Percentiles rank a stretch among this genome's conserved stretches.
phyloP scores from a whole-genome alignment of 2,113 vertebrate genomes.

The Thunnus maccoyii region DNA sequence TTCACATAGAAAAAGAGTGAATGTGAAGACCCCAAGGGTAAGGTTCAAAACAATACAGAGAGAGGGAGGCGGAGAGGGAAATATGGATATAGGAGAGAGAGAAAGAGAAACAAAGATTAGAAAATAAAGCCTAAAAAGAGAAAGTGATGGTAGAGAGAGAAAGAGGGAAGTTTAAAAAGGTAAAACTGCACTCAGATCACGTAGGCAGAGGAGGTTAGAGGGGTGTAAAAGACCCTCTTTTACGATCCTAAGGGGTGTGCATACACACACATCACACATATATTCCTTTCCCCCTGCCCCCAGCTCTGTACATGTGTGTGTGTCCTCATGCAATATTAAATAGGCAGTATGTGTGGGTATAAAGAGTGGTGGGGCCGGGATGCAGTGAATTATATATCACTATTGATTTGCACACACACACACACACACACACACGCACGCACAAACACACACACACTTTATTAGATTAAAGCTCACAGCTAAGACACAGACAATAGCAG shows the following conservation, averaged over 20 bases:
- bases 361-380: constrained; percentile 97
- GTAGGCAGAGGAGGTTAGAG: constrained; percentile 74
- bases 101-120: constrained; percentile 18
- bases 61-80: constrained; percentile 25
- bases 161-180: constrained; percentile 85
- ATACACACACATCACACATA: constrained; percentile 45
- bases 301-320: constrained; percentile 75
- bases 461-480: constrained; percentile 79
- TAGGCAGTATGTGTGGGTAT: constrained; percentile 96
- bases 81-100: constrained; percentile 39
- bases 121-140: constrained; percentile 18
- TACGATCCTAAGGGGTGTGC: constrained; percentile 57
- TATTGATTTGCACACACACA: constrained; percentile 92
- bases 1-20: constrained; percentile 78
- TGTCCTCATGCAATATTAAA: constrained; percentile 99
- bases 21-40: constrained; percentile 72
- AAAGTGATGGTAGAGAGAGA: constrained; percentile 34
- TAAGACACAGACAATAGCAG: constrained; percentile 68
- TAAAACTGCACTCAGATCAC: constrained; percentile 68
- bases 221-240: constrained; percentile 76
- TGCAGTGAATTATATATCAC: constrained; percentile 99
- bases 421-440: constrained; percentile 35
- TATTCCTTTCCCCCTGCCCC: constrained; percentile 67
- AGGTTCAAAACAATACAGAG: constrained; percentile 78
- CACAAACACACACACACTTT: constrained; percentile 52